These are phyloP conservation scores for Cantharis lateralis DNA, from an alignment of 2,888 invertebrate genomes.

Conservation along the genomic window DNA sequence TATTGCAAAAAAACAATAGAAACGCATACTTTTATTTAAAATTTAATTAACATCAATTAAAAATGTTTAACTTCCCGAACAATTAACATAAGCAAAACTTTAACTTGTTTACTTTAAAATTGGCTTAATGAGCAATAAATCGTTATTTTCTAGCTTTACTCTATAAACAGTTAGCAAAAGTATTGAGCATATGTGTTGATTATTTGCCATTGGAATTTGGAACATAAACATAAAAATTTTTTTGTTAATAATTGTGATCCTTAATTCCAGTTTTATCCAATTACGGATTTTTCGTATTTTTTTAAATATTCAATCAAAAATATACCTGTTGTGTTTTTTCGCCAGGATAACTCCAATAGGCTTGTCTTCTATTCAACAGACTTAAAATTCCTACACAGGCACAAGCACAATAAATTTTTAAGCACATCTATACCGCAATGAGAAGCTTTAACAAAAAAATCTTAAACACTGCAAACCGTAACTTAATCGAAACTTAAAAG, in stretches of 20 bases:
- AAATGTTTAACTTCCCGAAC: slow-evolving; percentile 7
- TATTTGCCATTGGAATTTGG: not conserved
- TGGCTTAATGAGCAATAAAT: slow-evolving; percentile 10
- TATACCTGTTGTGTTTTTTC: slow-evolving; percentile 15
- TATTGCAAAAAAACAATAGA: not conserved
- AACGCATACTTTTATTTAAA: not conserved
- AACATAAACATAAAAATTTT: not conserved
- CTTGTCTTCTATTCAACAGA: slow-evolving; percentile 9
- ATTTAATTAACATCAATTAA: not conserved
- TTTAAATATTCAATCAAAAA: not conserved
- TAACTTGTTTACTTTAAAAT: slow-evolving; percentile 15
- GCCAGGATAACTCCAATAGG: slow-evolving; percentile 6
- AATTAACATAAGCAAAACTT: slow-evolving; percentile 10
- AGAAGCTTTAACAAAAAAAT: slow-evolving; percentile 3
- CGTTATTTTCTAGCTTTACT: slow-evolving; percentile 1
- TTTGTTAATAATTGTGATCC: not conserved
- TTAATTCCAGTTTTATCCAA: not conserved
- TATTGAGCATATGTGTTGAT: not conserved
- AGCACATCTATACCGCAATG: slow-evolving; percentile 26
- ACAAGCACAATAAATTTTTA: slow-evolving; percentile 21
- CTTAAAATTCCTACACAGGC: slow-evolving; percentile 14
- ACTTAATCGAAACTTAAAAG: not conserved
- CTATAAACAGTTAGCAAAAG: not conserved
- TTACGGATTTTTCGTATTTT: not conserved
- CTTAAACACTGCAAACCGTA: not conserved